Percentiles rank a stretch among this genome's conserved stretches.
Evolutionary conservation across 2,113 vertebrate genomes (phyloP).

Genomic region (Clarias batrachus): DNA sequence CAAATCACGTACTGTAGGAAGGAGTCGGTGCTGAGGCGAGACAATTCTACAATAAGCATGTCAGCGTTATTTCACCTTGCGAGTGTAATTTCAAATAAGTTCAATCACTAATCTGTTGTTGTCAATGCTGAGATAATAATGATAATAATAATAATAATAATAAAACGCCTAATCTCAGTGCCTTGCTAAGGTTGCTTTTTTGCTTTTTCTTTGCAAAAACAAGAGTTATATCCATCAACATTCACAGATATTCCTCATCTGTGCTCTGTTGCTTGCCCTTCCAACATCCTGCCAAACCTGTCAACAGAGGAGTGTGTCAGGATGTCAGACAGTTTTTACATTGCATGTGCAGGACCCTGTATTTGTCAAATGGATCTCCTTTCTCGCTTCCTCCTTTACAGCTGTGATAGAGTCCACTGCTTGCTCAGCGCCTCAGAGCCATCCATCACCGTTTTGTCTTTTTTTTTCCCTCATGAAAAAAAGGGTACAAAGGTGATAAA

Average conservation of each 20-base stretch:
- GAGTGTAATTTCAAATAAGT: conserved; percentile 24
- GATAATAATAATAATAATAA: neutral
- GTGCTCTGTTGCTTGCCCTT: conserved; percentile 49
- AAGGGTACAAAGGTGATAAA: conserved; percentile 15
- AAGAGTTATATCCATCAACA: conserved; percentile 42
- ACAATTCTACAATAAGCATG: neutral
- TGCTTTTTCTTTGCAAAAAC: conserved; percentile 39
- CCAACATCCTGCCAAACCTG: conserved; percentile 58
- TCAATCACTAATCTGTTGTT: conserved; percentile 20
- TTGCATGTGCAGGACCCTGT: conserved; percentile 57
- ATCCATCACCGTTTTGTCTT: conserved; percentile 53
- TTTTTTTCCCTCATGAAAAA: conserved; percentile 14
- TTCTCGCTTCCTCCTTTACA: conserved; percentile 55
- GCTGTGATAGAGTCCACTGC: conserved; percentile 55
- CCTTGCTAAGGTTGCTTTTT: neutral
- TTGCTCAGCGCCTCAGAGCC: conserved; percentile 56
- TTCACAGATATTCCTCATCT: conserved; percentile 48
- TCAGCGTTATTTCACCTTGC: neutral
- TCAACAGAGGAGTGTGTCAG: conserved; percentile 62
- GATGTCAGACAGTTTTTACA: conserved; percentile 63
- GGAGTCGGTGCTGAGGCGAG: neutral
- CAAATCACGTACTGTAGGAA: conserved; percentile 29
- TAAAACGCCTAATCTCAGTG: conserved; percentile 26
- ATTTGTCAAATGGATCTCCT: conserved; percentile 63
- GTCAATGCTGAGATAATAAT: neutral